A percentile compares a stretch with the other conserved stretches of the same genome.
Conservation (phyloP, 2,113 vertebrate genomes). For the mouse (Mus musculus) region GRCm39 chr17:16554001-16554500, state of each 20-base stretch:
- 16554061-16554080: neutral
- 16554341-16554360: neutral
- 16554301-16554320: neutral
- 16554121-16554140: neutral
- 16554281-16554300: neutral
- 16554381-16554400: neutral
- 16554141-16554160: neutral
- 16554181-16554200: neutral
- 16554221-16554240: neutral
- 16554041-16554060: neutral
- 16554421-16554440: neutral
- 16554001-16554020: neutral
- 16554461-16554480: neutral
- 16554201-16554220: neutral
- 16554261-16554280: neutral
- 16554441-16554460: neutral
- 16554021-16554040: neutral
- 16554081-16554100: fast-evolving
- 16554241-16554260: neutral
- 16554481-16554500: neutral
- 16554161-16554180: neutral
- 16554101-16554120: neutral
- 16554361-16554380: neutral
- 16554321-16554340: neutral
- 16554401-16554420: neutral